Percentiles rank a stretch among this genome's conserved stretches.
These are phyloP conservation scores for Pangasius krempfi DNA, from an alignment of 2,797 vertebrate genomes.

Conservation along the genomic window DNA sequence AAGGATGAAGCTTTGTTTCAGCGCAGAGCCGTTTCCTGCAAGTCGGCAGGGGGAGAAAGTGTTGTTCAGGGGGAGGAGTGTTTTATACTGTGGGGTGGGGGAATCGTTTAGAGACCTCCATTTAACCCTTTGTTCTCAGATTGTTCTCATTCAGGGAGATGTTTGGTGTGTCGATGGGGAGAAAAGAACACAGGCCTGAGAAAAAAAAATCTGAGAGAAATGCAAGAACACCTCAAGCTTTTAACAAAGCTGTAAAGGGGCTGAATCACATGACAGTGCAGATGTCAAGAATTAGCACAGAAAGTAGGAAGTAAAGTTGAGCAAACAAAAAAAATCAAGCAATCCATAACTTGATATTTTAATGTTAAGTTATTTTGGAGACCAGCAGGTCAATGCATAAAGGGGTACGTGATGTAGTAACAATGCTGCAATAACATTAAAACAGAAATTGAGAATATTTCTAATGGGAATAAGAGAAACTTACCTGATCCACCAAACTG, in stretches of 20 bases:
- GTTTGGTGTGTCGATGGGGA: conserved; percentile 69
- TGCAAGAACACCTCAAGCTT: conserved; percentile 14
- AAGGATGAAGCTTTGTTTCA: conserved; percentile 79
- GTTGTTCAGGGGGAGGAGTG: conserved; percentile 79
- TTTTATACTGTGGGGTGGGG: conserved; percentile 73
- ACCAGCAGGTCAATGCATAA: neutral
- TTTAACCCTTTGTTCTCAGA: conserved; percentile 82
- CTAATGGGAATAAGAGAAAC: conserved; percentile 34
- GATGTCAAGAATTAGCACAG: conserved; percentile 22
- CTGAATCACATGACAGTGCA: conserved; percentile 13
- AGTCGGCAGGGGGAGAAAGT: conserved; percentile 78
- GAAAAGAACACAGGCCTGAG: conserved; percentile 54
- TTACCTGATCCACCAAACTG: conserved; percentile 95
- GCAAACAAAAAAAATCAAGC: neutral
- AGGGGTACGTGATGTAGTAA: neutral
- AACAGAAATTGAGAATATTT: neutral
- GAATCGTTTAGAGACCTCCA: conserved; percentile 79
- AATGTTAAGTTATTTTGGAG: neutral
- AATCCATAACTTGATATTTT: conserved; percentile 22
- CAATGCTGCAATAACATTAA: neutral
- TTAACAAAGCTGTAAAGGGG: conserved; percentile 30
- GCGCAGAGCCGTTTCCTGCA: conserved; percentile 81
- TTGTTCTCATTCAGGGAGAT: conserved; percentile 76
- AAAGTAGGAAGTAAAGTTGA: conserved; percentile 20
- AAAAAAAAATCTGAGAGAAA: conserved; percentile 57